These are phyloP conservation scores for Apostichopus parvimensis DNA, from an alignment of 35 echinoderm and acorn worm species.

Conservation along the genomic window DNA sequence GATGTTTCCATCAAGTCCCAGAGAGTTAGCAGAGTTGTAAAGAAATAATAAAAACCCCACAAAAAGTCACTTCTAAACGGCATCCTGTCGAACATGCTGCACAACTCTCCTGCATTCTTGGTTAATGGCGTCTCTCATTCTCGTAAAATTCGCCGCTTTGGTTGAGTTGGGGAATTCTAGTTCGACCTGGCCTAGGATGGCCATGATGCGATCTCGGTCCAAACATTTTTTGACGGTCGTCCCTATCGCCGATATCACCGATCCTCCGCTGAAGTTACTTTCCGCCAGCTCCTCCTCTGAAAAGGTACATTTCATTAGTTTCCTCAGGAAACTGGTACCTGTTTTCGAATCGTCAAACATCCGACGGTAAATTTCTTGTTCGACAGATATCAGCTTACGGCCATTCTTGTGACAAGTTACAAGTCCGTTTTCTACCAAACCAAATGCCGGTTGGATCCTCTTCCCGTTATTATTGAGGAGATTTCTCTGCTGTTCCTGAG, in stretches of 20 bases:
- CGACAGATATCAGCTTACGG: background rate
- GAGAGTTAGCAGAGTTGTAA: too few species aligned
- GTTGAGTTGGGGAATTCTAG: constrained; percentile 18
- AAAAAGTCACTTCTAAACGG: too few species aligned
- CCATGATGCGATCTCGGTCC: background rate
- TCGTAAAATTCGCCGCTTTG: background rate
- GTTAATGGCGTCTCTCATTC: constrained; percentile 22
- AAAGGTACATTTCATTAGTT: background rate
- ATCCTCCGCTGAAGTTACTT: constrained; percentile 17
- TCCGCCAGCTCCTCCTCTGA: background rate
- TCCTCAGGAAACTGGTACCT: background rate
- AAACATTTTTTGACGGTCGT: background rate
- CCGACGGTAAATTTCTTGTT: background rate
- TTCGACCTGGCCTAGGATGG: background rate
- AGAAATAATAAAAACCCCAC: too few species aligned
- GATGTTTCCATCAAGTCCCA: too few species aligned
- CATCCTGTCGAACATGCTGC: background rate
- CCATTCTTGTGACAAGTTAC: background rate
- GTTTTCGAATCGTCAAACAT: background rate
- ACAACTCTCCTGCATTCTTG: constrained; percentile 2
- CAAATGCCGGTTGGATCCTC: constrained; percentile 6
- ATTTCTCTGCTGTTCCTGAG: background rate
- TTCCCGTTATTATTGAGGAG: background rate
- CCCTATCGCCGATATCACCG: background rate
- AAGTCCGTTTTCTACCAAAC: background rate